A percentile compares a stretch with the other conserved stretches of the same genome.
Evolutionary conservation across 2,888 invertebrate species (phyloP).

Genomic region (Caenorhabditis sp.): DNA sequence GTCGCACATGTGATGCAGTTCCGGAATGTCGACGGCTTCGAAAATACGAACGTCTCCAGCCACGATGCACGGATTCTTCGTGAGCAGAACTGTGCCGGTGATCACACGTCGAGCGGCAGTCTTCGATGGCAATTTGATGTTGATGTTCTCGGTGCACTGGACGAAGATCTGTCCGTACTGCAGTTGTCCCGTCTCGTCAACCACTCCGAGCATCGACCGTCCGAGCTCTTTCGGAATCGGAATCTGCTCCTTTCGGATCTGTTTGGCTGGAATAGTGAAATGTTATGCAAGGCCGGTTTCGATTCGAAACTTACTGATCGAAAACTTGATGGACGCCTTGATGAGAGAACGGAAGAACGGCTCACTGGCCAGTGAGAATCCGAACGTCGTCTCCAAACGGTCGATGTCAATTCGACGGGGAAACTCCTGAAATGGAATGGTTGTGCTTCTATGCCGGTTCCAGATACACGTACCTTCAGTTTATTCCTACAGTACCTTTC

Average conservation of each 20-base stretch:
- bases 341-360: slow-evolving; percentile 76
- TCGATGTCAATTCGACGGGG: slow-evolving; percentile 64
- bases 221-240: slow-evolving; percentile 62
- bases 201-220: slow-evolving; percentile 75
- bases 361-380: slow-evolving; percentile 65
- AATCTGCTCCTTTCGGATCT: slow-evolving; percentile 60
- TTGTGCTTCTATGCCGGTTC: not conserved
- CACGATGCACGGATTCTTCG: slow-evolving; percentile 81
- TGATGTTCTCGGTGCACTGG: slow-evolving; percentile 67
- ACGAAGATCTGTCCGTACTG: slow-evolving; percentile 76
- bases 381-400: slow-evolving; percentile 31
- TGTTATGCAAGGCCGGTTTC: not conserved
- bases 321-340: slow-evolving; percentile 63
- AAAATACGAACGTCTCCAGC: slow-evolving; percentile 80
- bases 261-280: slow-evolving; percentile 16
- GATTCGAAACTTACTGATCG: slow-evolving; percentile 55
- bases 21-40: slow-evolving; percentile 75
- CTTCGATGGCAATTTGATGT: slow-evolving; percentile 16
- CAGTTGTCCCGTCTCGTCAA: slow-evolving; percentile 74
- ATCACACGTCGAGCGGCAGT: slow-evolving; percentile 25
- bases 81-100: slow-evolving; percentile 79
- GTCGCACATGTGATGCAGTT: slow-evolving; percentile 78
- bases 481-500: slow-evolving; percentile 66
- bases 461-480: slow-evolving; percentile 49
- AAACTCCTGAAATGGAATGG: slow-evolving; percentile 57